Evolutionary conservation across 2,888 invertebrate species (phyloP).

Genomic region (Dilophus febrilis): DNA sequence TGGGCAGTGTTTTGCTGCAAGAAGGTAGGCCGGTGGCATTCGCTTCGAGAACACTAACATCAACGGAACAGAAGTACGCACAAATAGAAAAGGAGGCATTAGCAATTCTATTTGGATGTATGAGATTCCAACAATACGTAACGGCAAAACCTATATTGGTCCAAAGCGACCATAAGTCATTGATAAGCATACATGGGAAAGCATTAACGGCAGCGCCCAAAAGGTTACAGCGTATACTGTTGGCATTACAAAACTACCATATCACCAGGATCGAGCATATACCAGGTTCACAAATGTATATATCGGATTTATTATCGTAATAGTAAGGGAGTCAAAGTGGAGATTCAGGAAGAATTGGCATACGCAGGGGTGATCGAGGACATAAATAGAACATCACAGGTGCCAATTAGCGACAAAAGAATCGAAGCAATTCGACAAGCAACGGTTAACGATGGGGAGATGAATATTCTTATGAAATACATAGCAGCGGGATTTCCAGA

Average conservation of each 20-base stretch:
- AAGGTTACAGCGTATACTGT: background rate
- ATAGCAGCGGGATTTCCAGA: too few species aligned
- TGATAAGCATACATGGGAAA: background rate
- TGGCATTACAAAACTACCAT: background rate
- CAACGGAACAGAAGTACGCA: slow-evolving; percentile 11
- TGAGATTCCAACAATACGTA: too few species aligned
- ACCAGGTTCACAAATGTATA: background rate
- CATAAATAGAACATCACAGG: too few species aligned
- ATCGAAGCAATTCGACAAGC: too few species aligned
- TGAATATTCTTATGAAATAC: too few species aligned
- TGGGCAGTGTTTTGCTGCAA: slow-evolving; percentile 6
- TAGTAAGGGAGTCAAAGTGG: too few species aligned
- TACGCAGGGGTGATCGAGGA: too few species aligned
- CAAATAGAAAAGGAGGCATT: slow-evolving; percentile 13
- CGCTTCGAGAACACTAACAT: slow-evolving; percentile 4
- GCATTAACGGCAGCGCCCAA: background rate
- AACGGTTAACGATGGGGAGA: too few species aligned
- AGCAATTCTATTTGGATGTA: slow-evolving; percentile 7
- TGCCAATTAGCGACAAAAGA: too few species aligned
- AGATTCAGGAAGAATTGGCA: too few species aligned
- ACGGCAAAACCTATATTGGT: background rate
- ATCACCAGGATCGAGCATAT: background rate
- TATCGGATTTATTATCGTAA: too few species aligned
- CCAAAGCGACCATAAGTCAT: background rate
- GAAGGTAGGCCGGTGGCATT: slow-evolving; percentile 6